phyloP scores from a whole-genome alignment of 2,113 vertebrate genomes.

The Microcebus griseorufus region DNA sequence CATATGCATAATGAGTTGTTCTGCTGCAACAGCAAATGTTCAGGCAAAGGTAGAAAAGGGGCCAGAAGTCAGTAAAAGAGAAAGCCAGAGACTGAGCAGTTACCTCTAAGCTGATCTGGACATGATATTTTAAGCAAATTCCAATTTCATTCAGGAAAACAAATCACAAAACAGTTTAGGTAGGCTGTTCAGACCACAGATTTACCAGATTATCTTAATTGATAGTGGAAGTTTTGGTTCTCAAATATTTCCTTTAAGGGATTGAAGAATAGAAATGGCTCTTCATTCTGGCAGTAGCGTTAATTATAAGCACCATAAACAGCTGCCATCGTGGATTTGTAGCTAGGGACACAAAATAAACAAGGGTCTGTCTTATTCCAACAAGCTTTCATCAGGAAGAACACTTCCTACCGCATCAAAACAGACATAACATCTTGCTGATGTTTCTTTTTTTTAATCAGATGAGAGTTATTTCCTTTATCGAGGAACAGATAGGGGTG shows the following conservation, averaged over 20 bases:
- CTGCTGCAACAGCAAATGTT: slow-evolving; percentile 28
- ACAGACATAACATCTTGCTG: not conserved
- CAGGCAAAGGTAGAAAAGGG: not conserved
- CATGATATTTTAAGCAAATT: not conserved
- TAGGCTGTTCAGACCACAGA: not conserved
- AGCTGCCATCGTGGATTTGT: not conserved
- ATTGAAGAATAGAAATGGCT: not conserved
- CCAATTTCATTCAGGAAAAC: not conserved
- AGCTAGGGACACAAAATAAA: not conserved
- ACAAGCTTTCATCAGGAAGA: not conserved
- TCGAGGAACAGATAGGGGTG: not conserved
- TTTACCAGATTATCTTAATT: not conserved
- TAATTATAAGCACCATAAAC: not conserved
- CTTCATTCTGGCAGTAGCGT: not conserved
- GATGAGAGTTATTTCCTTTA: not conserved
- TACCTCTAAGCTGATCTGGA: not conserved
- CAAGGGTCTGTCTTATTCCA: not conserved
- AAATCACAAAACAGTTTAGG: not conserved
- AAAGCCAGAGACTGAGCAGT: not conserved
- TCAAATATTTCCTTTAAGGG: slow-evolving; percentile 11
- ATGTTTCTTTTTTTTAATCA: not conserved
- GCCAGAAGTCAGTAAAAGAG: slow-evolving; percentile 13
- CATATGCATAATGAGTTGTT: not conserved
- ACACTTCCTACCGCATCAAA: not conserved
- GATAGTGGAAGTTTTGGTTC: not conserved